These are phyloP conservation scores for Charanyca ferruginea DNA, from an alignment of 2,888 invertebrate genomes.

Conservation along the genomic window DNA sequence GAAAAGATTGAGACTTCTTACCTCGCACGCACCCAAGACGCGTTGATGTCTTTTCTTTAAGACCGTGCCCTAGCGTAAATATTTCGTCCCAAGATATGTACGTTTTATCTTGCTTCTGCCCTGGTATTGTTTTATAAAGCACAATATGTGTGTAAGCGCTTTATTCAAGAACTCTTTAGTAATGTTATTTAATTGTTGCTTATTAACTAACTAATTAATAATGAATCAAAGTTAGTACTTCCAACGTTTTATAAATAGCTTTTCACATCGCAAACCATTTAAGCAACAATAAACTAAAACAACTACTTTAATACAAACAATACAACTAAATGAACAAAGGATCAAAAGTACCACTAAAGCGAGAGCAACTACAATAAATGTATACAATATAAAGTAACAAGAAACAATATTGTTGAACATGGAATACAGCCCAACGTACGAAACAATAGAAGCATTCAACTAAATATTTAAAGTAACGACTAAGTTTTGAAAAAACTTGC, in stretches of 20 bases:
- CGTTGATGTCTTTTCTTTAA: constrained; percentile 80
- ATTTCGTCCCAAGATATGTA: neutral
- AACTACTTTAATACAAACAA: constrained; percentile 52
- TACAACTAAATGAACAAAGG: constrained; percentile 62
- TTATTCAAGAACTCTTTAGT: neutral
- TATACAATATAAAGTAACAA: constrained; percentile 71
- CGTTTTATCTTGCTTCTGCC: neutral
- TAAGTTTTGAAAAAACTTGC: constrained; percentile 79
- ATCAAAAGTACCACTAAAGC: constrained; percentile 56
- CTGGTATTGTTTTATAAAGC: neutral
- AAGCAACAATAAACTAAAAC: constrained; percentile 50
- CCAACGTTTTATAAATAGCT: constrained; percentile 12
- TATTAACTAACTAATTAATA: constrained; percentile 16
- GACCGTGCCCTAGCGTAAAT: constrained; percentile 33
- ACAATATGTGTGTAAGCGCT: neutral
- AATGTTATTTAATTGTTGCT: constrained; percentile 1
- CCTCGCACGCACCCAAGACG: constrained; percentile 56
- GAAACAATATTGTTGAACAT: constrained; percentile 71
- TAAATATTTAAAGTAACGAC: constrained; percentile 79
- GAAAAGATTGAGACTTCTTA: neutral
- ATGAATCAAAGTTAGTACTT: constrained; percentile 16
- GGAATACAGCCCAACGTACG: constrained; percentile 69
- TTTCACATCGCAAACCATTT: constrained; percentile 31
- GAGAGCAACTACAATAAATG: constrained; percentile 74
- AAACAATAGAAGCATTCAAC: constrained; percentile 83